A percentile compares a stretch with the other conserved stretches of the same genome.
Evolutionary conservation across 2,888 invertebrate species (phyloP).

Genomic region (Philaethria dido): DNA sequence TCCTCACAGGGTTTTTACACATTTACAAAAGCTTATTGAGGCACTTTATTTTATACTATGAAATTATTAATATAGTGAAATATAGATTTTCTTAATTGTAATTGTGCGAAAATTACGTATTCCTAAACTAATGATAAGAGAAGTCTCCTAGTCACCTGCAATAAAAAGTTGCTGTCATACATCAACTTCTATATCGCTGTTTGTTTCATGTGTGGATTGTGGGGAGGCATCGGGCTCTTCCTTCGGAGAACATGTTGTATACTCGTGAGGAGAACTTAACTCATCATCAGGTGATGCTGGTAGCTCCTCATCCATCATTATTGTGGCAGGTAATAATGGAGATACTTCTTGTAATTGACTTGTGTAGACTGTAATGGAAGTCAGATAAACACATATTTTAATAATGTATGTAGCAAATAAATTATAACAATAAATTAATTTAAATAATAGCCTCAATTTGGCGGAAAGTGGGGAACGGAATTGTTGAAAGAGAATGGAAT

Average conservation of each 20-base stretch:
- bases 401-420: no score
- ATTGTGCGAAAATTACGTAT: slow-evolving; percentile 30
- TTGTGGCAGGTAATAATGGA: slow-evolving; percentile 77
- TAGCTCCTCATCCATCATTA: slow-evolving; percentile 80
- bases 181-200: slow-evolving; percentile 76
- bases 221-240: slow-evolving; percentile 61
- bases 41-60: slow-evolving; percentile 26
- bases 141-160: slow-evolving; percentile 59
- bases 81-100: slow-evolving; percentile 13
- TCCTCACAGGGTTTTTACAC: background rate
- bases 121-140: slow-evolving; percentile 2
- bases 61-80: background rate
- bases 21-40: slow-evolving; percentile 12
- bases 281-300: slow-evolving; percentile 67
- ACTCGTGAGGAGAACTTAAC: slow-evolving; percentile 69
- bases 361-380: slow-evolving; percentile 66
- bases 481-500: no score
- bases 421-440: no score
- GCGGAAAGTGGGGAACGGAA: no score
- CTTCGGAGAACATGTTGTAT: slow-evolving; percentile 55
- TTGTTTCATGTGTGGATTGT: slow-evolving; percentile 62
- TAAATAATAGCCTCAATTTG: no score
- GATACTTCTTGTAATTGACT: slow-evolving; percentile 78
- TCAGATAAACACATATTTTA: slow-evolving; percentile 28
- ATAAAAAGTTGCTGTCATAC: slow-evolving; percentile 72